Base-by-base conservation (phyloP, 2,888 invertebrate genomes). In the Notodonta ziczac region DNA sequence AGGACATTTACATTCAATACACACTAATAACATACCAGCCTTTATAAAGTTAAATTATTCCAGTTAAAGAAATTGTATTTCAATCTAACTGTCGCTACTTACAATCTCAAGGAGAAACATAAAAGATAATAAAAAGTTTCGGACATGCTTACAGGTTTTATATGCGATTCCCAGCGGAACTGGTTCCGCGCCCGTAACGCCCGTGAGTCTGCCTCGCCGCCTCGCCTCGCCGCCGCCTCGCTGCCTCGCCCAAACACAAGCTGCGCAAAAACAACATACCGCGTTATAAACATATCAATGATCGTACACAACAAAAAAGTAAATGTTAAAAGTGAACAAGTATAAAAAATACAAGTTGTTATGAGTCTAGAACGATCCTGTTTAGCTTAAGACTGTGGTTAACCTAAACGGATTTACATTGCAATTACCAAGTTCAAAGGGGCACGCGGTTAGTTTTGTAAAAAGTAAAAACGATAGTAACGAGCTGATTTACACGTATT, bases 131-230 rank as follows among this genome's bases (percentile, higher is more conserved):
- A 52, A 64, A 62, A 55, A 58, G 66, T 62, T 65, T 66, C 61
- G 57, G 63, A 71, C 65, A 64, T 57, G 63, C 61, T 57, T 72
- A 65, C 74, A 66, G 74, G 74, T 70, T 75, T 72, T 44, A 68
- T 63, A 63, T 65, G 68, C 58, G 65, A 75, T 80, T 80, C 80
- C 77, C 78, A 69, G 76, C 68, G 73, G 77, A 88, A 91, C 90
- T 72, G 87, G 91, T 91, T 91, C 76, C 65, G 63, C 70, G 87
- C 77, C 86, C 86, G 84, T 80, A 89, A 84, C 87, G 91, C 89
- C 91, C 89, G 90, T 84, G 71, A 85, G 90, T 90, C 91, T 91
- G 85, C 84, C 82, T 83, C 81, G 79, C 82, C 86, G 35, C 35
- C 35, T 35, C 35, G 35, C 35, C 7, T 5, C 35, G 6, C 7